phyloP scores from a whole-genome alignment of 1,140 invertebrate genomes.

The Aphidius gifuensis region DNA sequence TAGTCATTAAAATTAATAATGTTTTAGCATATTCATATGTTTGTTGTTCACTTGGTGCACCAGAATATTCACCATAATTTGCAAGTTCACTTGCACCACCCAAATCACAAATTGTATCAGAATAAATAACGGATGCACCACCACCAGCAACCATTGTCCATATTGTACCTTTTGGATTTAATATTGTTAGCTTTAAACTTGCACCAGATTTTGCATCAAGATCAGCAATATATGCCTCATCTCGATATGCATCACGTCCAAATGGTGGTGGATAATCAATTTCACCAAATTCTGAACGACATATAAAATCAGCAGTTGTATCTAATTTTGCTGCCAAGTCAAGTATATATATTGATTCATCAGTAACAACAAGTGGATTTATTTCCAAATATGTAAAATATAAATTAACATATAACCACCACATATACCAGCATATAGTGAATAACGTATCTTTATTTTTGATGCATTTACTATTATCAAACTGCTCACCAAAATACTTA shows the following conservation, averaged over 20 bases:
- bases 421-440: slow-evolving; percentile 80
- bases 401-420: slow-evolving; percentile 80
- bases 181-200: slow-evolving; percentile 92
- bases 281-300: slow-evolving; percentile 91
- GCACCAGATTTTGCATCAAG: slow-evolving; percentile 98
- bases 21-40: slow-evolving; percentile 99
- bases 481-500: slow-evolving; percentile 93
- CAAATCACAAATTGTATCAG: slow-evolving; percentile 97
- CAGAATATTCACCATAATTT: slow-evolving; percentile 99
- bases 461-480: slow-evolving; percentile 65
- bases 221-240: slow-evolving; percentile 98
- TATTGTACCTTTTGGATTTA: slow-evolving; percentile 91
- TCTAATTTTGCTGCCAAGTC: slow-evolving; percentile 98
- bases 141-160: slow-evolving; percentile 99
- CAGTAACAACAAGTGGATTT: slow-evolving; percentile 93
- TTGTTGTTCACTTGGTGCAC: slow-evolving; percentile 97
- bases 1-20: slow-evolving; percentile 93
- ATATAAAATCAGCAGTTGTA: slow-evolving; percentile 98
- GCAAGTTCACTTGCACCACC: slow-evolving; percentile 91
- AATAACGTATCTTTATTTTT: slow-evolving; percentile 65
- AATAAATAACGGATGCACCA: slow-evolving; percentile 99
- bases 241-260: slow-evolving; percentile 91
- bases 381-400: slow-evolving; percentile 99
- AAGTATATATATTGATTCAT: slow-evolving; percentile 80
- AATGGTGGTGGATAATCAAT: slow-evolving; percentile 98